Conservation (phyloP, 2,113 vertebrate genomes). For the Apistogramma diplotaenia region DNA sequence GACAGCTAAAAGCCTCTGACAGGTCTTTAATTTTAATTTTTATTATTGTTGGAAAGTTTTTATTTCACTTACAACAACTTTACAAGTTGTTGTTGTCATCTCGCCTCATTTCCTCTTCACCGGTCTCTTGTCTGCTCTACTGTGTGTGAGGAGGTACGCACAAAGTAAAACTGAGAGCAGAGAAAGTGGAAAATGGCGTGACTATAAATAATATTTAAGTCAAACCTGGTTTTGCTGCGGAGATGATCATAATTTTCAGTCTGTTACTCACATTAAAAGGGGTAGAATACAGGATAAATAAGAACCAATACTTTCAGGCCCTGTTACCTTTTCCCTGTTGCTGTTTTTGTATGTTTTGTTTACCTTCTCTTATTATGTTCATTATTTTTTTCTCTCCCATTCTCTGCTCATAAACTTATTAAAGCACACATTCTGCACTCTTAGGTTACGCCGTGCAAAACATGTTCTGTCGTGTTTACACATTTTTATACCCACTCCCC, state of each 20-base stretch:
- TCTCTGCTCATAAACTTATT: not conserved
- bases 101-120: not conserved
- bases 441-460: not conserved
- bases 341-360: not conserved
- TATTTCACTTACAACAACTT: not conserved
- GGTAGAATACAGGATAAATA: not conserved
- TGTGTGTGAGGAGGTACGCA: not conserved
- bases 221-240: not conserved
- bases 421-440: not conserved
- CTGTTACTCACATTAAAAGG: not conserved
- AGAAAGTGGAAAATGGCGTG: not conserved
- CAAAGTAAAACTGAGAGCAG: not conserved
- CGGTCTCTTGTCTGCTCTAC: no score
- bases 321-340: not conserved
- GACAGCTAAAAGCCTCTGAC: not conserved
- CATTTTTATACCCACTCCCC: not conserved
- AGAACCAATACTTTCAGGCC: not conserved
- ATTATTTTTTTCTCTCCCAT: not conserved
- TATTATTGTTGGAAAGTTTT: not conserved
- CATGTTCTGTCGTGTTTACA: not conserved
- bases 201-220: not conserved
- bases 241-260: not conserved
- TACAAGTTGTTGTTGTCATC: not conserved
- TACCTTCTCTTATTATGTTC: not conserved
- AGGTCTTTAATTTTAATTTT: no score